These are phyloP conservation scores for Muraenolepis orangiensis DNA, from an alignment of 2,797 vertebrate genomes.

Conservation along the genomic window DNA sequence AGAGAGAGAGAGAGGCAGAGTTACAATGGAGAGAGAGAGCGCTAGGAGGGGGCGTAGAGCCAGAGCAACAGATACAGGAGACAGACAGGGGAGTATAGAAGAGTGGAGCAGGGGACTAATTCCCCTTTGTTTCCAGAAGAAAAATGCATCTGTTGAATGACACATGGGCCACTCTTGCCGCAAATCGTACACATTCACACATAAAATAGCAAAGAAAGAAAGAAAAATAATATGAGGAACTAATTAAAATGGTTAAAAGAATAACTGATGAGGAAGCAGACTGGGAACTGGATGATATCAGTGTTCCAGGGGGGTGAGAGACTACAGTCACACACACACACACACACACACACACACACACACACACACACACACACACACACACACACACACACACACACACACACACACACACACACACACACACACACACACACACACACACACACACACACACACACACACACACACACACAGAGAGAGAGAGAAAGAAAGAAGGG, in stretches of 20 bases:
- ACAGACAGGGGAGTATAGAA: neutral
- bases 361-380: no score
- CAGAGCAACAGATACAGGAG: slow-evolving; percentile 1
- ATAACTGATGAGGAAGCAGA: slow-evolving; percentile 1
- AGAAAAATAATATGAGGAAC: neutral
- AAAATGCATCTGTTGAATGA: neutral
- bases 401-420: no score
- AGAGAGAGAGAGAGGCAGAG: slow-evolving; percentile 18
- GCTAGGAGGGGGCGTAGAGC: slow-evolving; percentile 8
- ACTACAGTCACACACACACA: no score
- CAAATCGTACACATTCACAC: neutral
- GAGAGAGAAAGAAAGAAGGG: slow-evolving; percentile 15
- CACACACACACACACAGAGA: no score
- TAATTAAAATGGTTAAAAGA: neutral
- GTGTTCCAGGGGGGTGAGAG: neutral
- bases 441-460: no score
- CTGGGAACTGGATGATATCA: neutral
- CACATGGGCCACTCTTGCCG: no score
- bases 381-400: no score
- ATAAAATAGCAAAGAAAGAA: slow-evolving; percentile 6
- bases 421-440: no score
- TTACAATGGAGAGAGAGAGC: slow-evolving; percentile 17
- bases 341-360: no score
- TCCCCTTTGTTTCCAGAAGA: neutral
- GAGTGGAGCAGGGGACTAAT: neutral